Evolutionary conservation across 23 tunicate genomes (phyloP).

Genomic region (Oikopleura dioica): DNA sequence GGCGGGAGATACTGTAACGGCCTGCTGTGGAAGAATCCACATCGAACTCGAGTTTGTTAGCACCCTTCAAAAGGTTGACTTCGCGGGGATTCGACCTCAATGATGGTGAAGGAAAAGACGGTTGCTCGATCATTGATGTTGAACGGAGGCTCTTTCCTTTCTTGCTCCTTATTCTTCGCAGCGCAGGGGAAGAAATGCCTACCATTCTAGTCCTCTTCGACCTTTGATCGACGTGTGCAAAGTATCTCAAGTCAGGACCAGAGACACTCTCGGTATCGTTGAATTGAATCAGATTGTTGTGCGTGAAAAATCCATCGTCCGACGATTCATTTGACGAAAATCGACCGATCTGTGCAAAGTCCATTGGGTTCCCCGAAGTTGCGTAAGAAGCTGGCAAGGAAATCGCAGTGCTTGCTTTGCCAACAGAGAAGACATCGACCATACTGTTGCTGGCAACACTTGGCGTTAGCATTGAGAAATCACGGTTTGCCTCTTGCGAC

Average conservation of each 20-base stretch:
- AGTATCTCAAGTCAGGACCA: neutral
- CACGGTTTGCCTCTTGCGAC: neutral
- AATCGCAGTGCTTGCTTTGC: neutral
- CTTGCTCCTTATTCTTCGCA: neutral
- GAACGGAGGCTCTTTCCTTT: no score
- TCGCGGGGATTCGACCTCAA: neutral
- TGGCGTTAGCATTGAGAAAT: neutral
- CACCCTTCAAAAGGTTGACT: neutral
- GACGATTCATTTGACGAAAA: no score
- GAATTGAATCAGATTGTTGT: neutral
- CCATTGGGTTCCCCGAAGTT: no score
- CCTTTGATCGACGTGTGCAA: neutral
- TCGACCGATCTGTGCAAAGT: no score
- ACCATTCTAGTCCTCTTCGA: neutral
- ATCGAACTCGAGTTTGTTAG: neutral
- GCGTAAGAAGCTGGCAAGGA: no score
- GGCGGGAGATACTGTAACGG: neutral
- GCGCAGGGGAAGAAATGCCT: neutral
- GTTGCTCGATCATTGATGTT: neutral
- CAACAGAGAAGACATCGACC: constrained; percentile 2
- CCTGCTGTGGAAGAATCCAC: neutral
- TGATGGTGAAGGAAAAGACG: no score
- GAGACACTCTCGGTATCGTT: neutral
- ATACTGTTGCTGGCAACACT: neutral
- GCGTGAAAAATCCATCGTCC: neutral